Percentiles rank a stretch among this genome's conserved stretches.
Conservation (phyloP, 2,113 vertebrate genomes). For the Mugil cephalus region DNA sequence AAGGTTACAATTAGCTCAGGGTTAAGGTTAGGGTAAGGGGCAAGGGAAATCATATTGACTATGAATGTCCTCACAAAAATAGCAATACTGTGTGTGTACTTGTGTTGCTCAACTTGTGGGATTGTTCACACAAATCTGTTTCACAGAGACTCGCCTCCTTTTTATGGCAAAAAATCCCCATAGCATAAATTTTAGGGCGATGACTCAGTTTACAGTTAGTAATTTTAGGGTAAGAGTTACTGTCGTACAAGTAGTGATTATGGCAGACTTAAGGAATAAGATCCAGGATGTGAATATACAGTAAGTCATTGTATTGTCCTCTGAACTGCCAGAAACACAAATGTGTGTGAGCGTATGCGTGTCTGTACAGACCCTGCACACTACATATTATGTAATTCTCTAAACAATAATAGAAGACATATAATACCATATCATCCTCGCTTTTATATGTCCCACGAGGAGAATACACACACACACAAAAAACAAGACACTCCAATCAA, state of each 20-base stretch:
- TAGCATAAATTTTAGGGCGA: conserved; percentile 2
- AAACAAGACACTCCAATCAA: not conserved
- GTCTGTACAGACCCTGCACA: not conserved
- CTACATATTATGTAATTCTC: not conserved
- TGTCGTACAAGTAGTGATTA: conserved; percentile 3
- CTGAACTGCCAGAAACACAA: not conserved
- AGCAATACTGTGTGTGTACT: not conserved
- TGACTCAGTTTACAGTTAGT: conserved; percentile 15
- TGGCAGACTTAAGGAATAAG: not conserved
- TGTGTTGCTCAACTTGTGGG: not conserved
- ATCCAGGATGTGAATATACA: not conserved
- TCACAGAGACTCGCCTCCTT: not conserved
- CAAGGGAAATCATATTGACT: too few relatives aligned
- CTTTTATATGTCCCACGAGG: too few relatives aligned
- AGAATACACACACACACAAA: too few relatives aligned
- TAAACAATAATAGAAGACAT: not conserved
- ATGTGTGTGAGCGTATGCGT: not conserved
- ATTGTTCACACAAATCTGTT: not conserved
- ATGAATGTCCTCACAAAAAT: too few relatives aligned
- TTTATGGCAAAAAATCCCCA: not conserved
- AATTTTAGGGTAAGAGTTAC: conserved; percentile 12
- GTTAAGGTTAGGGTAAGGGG: too few relatives aligned
- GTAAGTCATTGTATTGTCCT: not conserved
- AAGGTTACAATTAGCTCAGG: too few relatives aligned
- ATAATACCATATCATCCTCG: too few relatives aligned